A percentile compares a stretch with the other conserved stretches of the same genome.
Evolutionary conservation across 2,113 vertebrate genomes (phyloP).

Genomic region (Cisticola juncidis): DNA sequence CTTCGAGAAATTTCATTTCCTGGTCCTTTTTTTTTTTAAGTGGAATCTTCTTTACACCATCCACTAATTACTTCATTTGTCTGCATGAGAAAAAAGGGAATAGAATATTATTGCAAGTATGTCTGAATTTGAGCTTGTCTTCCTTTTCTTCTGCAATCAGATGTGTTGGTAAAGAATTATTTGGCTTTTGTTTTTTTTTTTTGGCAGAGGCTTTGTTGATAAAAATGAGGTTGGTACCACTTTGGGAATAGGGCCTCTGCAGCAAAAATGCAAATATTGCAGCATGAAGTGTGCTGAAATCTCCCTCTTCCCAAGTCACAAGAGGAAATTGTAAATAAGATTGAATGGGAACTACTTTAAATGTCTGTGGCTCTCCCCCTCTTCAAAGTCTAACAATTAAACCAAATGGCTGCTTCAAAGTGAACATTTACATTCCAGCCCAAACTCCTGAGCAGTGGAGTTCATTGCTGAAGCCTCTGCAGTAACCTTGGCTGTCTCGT

Average conservation of each 20-base stretch:
- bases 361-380: background rate
- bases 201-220: background rate
- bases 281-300: background rate
- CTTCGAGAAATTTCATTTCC: background rate
- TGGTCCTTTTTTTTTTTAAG: background rate
- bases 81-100: background rate
- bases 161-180: background rate
- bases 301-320: background rate
- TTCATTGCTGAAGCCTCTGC: background rate
- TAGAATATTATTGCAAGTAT: background rate
- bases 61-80: background rate
- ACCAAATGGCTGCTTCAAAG: background rate
- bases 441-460: background rate
- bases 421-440: background rate
- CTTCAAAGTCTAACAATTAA: background rate
- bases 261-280: conserved; percentile 39
- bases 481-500: conserved; percentile 25
- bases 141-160: background rate
- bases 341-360: background rate
- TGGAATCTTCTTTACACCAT: background rate
- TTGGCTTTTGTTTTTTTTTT: background rate
- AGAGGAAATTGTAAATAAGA: conserved; percentile 31
- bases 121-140: background rate
- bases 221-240: background rate
- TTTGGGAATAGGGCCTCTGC: conserved; percentile 3